phyloP scores from a whole-genome alignment of 2,113 vertebrate genomes.

The Gambusia affinis region DNA sequence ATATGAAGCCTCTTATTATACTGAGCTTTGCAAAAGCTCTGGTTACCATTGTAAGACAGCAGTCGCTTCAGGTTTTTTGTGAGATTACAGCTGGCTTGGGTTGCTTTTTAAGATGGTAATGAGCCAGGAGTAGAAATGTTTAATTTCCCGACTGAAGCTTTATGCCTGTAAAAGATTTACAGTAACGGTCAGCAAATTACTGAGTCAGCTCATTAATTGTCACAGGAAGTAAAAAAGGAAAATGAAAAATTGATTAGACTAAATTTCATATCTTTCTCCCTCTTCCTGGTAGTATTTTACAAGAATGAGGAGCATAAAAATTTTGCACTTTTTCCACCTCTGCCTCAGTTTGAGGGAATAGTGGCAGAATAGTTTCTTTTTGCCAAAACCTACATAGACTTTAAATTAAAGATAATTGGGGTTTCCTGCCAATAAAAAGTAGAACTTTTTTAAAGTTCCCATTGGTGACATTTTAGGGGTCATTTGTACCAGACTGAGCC shows the following conservation, averaged over 20 bases:
- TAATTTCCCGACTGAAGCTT: constrained; percentile 19
- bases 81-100: constrained; percentile 11
- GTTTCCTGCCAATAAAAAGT: too few relatives aligned
- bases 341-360: constrained; percentile 2
- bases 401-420: background rate
- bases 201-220: constrained; percentile 39
- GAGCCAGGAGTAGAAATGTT: constrained; percentile 25
- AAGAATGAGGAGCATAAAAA: background rate
- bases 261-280: constrained; percentile 10
- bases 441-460: background rate
- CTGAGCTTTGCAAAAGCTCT: constrained; percentile 14
- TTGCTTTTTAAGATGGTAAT: constrained; percentile 33
- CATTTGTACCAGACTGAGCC: background rate
- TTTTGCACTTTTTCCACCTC: background rate
- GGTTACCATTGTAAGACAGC: constrained; percentile 5
- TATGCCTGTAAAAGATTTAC: constrained; percentile 50
- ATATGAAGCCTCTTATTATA: constrained; percentile 23
- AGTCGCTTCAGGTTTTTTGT: constrained; percentile 5
- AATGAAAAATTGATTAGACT: constrained; percentile 37
- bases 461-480: background rate
- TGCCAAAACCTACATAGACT: background rate
- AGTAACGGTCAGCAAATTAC: constrained; percentile 44
- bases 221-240: constrained; percentile 13
- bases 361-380: background rate
- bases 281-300: constrained; percentile 10